A percentile compares a stretch with the other conserved stretches of the same genome.
These are phyloP conservation scores for Notarius quadriscutis DNA, from an alignment of 2,113 vertebrate genomes.

Conservation along the genomic window DNA sequence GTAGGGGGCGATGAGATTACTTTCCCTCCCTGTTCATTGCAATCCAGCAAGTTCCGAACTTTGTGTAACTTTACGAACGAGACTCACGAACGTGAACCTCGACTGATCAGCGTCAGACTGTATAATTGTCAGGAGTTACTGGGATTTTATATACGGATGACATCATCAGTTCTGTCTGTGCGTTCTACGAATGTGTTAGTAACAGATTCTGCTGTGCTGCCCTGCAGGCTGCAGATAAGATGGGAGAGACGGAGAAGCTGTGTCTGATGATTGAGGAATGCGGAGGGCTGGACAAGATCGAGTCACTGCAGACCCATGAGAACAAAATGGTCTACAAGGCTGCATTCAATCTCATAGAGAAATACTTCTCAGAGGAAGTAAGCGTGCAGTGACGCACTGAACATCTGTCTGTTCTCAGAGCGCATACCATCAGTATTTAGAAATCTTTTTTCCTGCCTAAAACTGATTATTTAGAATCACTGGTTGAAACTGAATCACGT, in stretches of 20 bases:
- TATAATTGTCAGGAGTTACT: not conserved
- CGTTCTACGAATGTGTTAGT: not conserved
- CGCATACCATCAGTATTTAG: not conserved
- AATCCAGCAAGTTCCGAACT: no score
- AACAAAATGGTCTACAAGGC: slow-evolving; percentile 85
- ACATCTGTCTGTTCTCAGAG: not conserved
- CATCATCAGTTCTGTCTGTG: not conserved
- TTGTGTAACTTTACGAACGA: not conserved
- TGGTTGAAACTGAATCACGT: not conserved
- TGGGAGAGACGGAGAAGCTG: slow-evolving; percentile 82
- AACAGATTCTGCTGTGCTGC: not conserved
- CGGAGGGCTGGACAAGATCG: slow-evolving; percentile 86
- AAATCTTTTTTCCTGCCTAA: not conserved
- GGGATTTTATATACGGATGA: not conserved
- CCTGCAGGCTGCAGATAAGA: slow-evolving; percentile 81
- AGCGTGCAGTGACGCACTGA: slow-evolving; percentile 43
- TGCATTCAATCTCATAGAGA: slow-evolving; percentile 82
- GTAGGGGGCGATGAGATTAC: no score
- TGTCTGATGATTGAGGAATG: slow-evolving; percentile 87
- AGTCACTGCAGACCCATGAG: slow-evolving; percentile 85
- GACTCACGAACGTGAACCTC: not conserved
- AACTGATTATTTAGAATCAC: not conserved
- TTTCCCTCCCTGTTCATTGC: no score
- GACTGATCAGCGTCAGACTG: not conserved
- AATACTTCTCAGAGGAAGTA: slow-evolving; percentile 86